Conservation (phyloP, 2,113 vertebrate species). For the Pelobates fuscus region DNA sequence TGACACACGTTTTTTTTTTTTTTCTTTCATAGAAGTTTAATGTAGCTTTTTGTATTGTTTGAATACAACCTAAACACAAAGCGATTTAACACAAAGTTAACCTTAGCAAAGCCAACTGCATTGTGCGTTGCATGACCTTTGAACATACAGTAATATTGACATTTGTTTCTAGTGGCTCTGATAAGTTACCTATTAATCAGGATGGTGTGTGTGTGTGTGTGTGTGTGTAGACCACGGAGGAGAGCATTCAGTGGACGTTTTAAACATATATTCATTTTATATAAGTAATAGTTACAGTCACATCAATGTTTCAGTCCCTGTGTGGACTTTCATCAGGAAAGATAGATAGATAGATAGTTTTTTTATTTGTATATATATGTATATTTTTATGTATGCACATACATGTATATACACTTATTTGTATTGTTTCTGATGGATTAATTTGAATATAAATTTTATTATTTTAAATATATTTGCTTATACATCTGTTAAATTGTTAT, state of each 20-base stretch:
- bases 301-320: no score
- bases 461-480: no score
- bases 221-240: neutral
- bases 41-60: neutral
- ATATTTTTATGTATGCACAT: no score
- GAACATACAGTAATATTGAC: conserved; percentile 4
- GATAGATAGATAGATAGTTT: no score
- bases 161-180: neutral
- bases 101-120: neutral
- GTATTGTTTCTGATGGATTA: no score
- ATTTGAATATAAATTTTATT: no score
- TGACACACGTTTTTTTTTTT: neutral
- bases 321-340: no score
- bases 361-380: no score
- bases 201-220: neutral
- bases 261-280: neutral
- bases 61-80: neutral
- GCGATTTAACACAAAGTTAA: neutral
- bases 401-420: no score
- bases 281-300: neutral
- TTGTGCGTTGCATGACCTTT: neutral
- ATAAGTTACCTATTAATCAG: neutral
- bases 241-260: neutral
- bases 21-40: neutral
- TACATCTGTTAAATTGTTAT: no score